Base-by-base conservation (phyloP, 2,797 vertebrate species). In the Chrysolophus pictus region DNA sequence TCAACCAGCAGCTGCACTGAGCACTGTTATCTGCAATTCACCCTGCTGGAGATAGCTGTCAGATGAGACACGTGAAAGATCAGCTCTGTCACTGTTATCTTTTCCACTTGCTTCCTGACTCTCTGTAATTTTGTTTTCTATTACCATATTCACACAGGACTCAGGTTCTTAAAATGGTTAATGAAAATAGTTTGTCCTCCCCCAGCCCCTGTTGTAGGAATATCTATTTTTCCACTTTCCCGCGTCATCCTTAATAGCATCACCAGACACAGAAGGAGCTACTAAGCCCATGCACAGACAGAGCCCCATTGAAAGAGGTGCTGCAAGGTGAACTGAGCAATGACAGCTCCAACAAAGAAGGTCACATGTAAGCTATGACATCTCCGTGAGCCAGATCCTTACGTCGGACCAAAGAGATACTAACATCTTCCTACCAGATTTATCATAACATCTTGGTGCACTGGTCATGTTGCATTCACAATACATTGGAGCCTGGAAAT, bases 391-490 rank as follows among this genome's bases (percentile, higher is more conserved):
- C 49, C 58, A 16, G 39, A 55, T 33, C 69, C 72, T n/a, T 39
- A 13, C 0, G 2, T 59, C 63, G 31, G 17, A 11, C 5, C 22
- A 37, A 56, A 64, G 62, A 37, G 49, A 39, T 59, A 33, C 41
- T 15, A 49, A 9, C 37, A 21, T 1, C 39, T 28, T 67, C 76
- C 72, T 63, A 24, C 31, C 70, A 42, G 18, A 5, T 56, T 31
- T 16, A 28, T 1, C 4, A 0, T 1, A 5, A 1, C 5, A 10
- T 26, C 75, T 33, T 5, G 10, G 14, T 23, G 33, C 60, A 44
- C 41, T 0, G 0, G 10, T n/a, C 53, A 10, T 0, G 0, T n/a
- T 41, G 55, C 15, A 2, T 13, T 75, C 55, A 14, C 0, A 0
- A 8, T 9, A 7, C 8, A 56, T 3, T 46, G 51, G 2, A n/a